Evolutionary conservation across 2,888 invertebrate genomes (phyloP), one percentile per base, ranked within the genome.

Genomic region (Spodoptera exigua): DNA sequence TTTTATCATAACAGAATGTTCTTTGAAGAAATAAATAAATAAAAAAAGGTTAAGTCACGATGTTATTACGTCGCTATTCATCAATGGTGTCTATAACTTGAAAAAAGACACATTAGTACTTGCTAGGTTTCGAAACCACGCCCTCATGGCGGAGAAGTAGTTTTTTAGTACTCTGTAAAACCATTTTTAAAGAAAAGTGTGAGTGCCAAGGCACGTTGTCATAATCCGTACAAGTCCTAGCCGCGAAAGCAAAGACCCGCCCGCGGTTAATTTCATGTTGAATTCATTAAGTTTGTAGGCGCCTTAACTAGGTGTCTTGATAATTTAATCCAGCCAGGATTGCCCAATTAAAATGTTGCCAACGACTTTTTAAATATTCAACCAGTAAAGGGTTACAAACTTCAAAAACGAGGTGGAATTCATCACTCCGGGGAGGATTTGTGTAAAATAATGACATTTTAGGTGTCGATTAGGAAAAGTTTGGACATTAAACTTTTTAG

Each of bases 291-390:
- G 86, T 90, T 90, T 84, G 82, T 83, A 88, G 88, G 87, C 86
- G 89, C 85, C 83, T 86, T 93, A 92, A 93, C 92, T 89, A 93
- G 93, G 93, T 93, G 93, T 92, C 94, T 93, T 94, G 92, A 94
- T 93, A 93, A 93, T 94, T 93, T 94, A 94, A 94, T 94, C 93
- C 92, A 88, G 86, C 80, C 90, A 84, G 89, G 91, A 90, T 92
- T 90, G 90, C 88, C 92, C 94, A 93, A 93, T 93, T 93, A 93
- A 90, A 91, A 89, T 90, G 89, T 92, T 91, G 85, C 88, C 91
- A 91, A 93, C 92, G 93, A 93, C 91, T 93, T 93, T 94, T 93
- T 93, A 94, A 93, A 94, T 94, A 94, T 93, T 93, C 91, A 80
- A 82, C 74, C 72, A 71, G 76, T 82, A 27, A 90, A 89, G 92